Evolutionary conservation across 1,140 invertebrate genomes (phyloP).

Genomic region (Oreohelix idahoensis): DNA sequence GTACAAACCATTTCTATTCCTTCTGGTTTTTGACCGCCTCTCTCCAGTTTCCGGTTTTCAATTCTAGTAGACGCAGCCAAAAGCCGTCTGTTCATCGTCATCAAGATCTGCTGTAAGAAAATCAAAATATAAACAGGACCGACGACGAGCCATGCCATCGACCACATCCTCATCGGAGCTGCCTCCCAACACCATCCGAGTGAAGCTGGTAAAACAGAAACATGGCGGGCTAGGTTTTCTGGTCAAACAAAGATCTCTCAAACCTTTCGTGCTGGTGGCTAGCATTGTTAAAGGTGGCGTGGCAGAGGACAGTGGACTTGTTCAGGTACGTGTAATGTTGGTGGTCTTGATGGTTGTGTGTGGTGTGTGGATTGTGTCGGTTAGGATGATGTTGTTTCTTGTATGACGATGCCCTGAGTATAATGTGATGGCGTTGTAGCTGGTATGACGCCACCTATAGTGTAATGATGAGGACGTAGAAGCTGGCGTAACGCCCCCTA

Average conservation of each 20-base stretch:
- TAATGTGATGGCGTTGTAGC: too few species aligned
- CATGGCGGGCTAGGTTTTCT: slow-evolving; percentile 65
- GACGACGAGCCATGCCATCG: slow-evolving; percentile 33
- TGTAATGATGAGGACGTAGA: too few species aligned
- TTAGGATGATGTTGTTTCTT: neutral
- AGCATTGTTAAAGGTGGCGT: slow-evolving; percentile 61
- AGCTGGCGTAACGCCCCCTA: too few species aligned
- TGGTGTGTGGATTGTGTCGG: neutral
- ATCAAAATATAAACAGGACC: too few species aligned
- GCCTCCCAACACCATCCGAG: slow-evolving; percentile 60
- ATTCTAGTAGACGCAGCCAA: too few species aligned
- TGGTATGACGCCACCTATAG: too few species aligned
- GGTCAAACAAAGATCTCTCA: slow-evolving; percentile 59
- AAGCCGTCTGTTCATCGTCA: too few species aligned
- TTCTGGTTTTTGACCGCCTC: too few species aligned
- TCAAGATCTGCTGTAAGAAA: too few species aligned
- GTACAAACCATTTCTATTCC: too few species aligned
- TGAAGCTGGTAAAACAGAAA: slow-evolving; percentile 63
- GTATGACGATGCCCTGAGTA: too few species aligned
- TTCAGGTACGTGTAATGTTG: slow-evolving; percentile 49
- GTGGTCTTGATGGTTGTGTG: neutral
- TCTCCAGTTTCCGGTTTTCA: too few species aligned
- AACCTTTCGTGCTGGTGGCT: slow-evolving; percentile 62
- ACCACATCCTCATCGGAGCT: slow-evolving; percentile 5
- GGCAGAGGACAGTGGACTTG: slow-evolving; percentile 63